Percentiles rank a stretch among this genome's conserved stretches.
Conservation (phyloP, 2,113 vertebrate genomes). For the Romanogobio albipinnatus region DNA sequence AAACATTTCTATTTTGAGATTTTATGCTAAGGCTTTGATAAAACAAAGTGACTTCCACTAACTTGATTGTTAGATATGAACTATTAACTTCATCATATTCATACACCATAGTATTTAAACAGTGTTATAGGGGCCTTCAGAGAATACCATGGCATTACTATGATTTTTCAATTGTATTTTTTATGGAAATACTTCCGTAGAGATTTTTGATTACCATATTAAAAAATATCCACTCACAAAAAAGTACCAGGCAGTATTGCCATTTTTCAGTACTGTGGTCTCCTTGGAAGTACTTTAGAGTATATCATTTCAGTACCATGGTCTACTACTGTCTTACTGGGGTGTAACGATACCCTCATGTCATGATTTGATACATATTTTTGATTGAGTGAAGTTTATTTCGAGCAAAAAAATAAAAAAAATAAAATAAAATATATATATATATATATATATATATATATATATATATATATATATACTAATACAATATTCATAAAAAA, state of each 20-base stretch:
- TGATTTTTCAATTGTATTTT: neutral
- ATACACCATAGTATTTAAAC: neutral
- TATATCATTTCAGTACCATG: neutral
- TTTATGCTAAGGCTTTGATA: neutral
- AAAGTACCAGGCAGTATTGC: neutral
- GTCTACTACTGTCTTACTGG: no score
- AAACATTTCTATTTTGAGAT: neutral
- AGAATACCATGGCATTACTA: neutral
- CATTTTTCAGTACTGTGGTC: neutral
- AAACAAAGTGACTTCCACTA: neutral
- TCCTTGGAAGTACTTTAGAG: neutral
- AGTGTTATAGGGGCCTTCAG: neutral
- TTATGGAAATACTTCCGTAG: neutral
- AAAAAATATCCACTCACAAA: neutral
- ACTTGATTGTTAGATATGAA: neutral
- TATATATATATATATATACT: no score
- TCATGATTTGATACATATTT: no score
- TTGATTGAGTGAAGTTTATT: no score
- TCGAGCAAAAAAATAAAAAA: no score
- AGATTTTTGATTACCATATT: neutral
- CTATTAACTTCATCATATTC: neutral
- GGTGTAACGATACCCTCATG: no score
- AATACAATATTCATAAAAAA: no score
- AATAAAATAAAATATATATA: no score
- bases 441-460: no score